phyloP scores from a whole-genome alignment of 2,797 vertebrate species.

The Karalla daura region DNA sequence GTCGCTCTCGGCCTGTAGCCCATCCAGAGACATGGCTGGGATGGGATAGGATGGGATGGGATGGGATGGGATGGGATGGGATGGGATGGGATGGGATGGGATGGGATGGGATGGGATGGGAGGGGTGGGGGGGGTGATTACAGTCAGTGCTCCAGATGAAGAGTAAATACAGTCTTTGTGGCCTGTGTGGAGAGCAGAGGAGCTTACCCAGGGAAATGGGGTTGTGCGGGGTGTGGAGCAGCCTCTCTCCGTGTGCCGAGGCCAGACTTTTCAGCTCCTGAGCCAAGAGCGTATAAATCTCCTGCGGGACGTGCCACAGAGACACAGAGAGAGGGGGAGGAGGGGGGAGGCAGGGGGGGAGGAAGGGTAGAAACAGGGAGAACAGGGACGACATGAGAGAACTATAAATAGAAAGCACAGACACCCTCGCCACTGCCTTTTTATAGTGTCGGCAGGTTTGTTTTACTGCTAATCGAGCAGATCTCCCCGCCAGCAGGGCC shows the following conservation, averaged over 20 bases:
- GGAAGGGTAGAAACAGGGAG: background rate
- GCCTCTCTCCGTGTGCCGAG: slow-evolving; percentile 87
- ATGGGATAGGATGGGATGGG: too few species aligned
- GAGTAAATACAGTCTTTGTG: background rate
- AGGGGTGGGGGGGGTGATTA: too few species aligned
- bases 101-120: too few species aligned
- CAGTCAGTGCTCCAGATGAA: too few species aligned
- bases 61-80: too few species aligned
- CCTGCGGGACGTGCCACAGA: slow-evolving; percentile 79
- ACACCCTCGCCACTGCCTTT: slow-evolving; percentile 41
- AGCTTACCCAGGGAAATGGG: slow-evolving; percentile 94
- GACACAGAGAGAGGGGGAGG: slow-evolving; percentile 11
- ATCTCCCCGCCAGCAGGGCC: slow-evolving; percentile 38
- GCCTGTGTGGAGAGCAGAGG: too few species aligned
- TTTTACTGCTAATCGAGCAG: slow-evolving; percentile 67
- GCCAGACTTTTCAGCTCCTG: slow-evolving; percentile 91
- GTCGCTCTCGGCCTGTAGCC: slow-evolving; percentile 79
- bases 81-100: too few species aligned
- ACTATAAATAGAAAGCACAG: slow-evolving; percentile 75
- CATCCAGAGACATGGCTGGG: slow-evolving; percentile 91
- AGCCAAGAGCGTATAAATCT: slow-evolving; percentile 92
- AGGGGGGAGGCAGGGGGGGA: too few species aligned
- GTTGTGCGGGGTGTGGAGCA: slow-evolving; percentile 94
- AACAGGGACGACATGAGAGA: slow-evolving; percentile 5
- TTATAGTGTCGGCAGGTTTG: slow-evolving; percentile 54